Base-by-base conservation (phyloP, 2,113 vertebrate species). In the Ceuthmochares aereus region DNA sequence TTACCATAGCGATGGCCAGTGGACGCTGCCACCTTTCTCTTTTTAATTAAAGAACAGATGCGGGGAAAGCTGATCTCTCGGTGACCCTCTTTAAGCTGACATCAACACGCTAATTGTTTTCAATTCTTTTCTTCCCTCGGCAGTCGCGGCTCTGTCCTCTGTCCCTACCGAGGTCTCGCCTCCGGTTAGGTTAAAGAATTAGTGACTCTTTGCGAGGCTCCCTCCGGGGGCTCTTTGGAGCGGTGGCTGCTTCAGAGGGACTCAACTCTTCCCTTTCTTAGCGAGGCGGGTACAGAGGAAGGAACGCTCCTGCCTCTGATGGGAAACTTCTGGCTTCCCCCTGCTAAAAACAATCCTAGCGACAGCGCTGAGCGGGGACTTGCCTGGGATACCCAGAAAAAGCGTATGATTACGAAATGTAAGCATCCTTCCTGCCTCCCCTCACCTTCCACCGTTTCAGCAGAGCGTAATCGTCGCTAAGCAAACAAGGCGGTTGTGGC, bases 41-140 rank as follows among this genome's bases (percentile, higher is more conserved):
- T 91, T 97, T 97, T 98, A 98, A 97, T 97, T 98, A 98, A 98
- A 97, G 93, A 96, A 87, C 95, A 97, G 95, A 97, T 96, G 96
- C 97, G 95, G 96, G 94, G 97, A 92, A 96, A 84, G 92, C 93
- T 96, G 98, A 98, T 98, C 97, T 96, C 91, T n/a, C 4, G 4
- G 93, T 98, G 98, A 98, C 98, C 97, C 97, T 97, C 93, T 98
- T 96, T 97, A 95, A 95, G 94, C 96, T 95, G 96, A 96, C 96
- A 97, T 97, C 95, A 95, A 96, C 97, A 93, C 29, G 59, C 93
- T 97, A 97, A 97, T 98, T 98, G 97, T 98, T 98, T 96, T 84
- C 94, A 56, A 45, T 95, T 96, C 97, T 95, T 97, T 84, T 94
- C 96, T 97, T 85, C 96, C 78, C 64, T 52, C 82, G 67, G 87